Evolutionary conservation across 2,797 vertebrate species (phyloP).

Genomic region (Holocentrus rufus): DNA sequence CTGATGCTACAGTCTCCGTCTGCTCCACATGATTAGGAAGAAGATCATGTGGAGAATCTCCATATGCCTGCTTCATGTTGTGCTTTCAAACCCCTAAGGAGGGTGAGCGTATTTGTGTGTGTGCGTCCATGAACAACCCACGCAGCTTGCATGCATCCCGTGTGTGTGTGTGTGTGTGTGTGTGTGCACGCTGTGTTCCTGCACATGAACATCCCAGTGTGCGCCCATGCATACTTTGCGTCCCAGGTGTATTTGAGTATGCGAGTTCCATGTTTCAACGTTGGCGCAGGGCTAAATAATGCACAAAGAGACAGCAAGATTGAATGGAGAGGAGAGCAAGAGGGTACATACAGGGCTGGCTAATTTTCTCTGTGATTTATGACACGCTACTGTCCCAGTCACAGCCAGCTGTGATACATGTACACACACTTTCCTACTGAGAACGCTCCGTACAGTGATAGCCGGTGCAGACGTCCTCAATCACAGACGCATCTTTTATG

Average conservation of each 20-base stretch:
- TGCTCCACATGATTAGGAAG: constrained; percentile 79
- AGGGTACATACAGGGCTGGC: constrained; percentile 68
- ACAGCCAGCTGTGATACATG: constrained; percentile 66
- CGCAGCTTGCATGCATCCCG: constrained; percentile 25
- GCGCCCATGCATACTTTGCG: constrained; percentile 41
- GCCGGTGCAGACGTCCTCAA: constrained; percentile 34
- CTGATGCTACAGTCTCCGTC: constrained; percentile 76
- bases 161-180: constrained; percentile 15
- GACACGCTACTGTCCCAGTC: constrained; percentile 63
- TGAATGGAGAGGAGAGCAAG: constrained; percentile 63
- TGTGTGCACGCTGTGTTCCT: constrained; percentile 2
- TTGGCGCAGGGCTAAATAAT: constrained; percentile 72
- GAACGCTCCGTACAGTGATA: constrained; percentile 60
- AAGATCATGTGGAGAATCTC: constrained; percentile 78
- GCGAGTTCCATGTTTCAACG: constrained; percentile 73
- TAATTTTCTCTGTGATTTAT: constrained; percentile 80
- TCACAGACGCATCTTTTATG: constrained; percentile 49
- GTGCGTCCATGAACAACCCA: constrained; percentile 42
- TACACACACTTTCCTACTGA: constrained; percentile 57
- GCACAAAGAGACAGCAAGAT: constrained; percentile 74
- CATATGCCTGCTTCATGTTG: constrained; percentile 73
- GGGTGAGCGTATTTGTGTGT: constrained; percentile 32
- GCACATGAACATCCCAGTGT: constrained; percentile 35
- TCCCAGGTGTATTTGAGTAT: constrained; percentile 70
- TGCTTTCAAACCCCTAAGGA: constrained; percentile 65